Base-by-base conservation (phyloP, 2,797 vertebrate genomes). In the Melanotaenia maccullochi region DNA sequence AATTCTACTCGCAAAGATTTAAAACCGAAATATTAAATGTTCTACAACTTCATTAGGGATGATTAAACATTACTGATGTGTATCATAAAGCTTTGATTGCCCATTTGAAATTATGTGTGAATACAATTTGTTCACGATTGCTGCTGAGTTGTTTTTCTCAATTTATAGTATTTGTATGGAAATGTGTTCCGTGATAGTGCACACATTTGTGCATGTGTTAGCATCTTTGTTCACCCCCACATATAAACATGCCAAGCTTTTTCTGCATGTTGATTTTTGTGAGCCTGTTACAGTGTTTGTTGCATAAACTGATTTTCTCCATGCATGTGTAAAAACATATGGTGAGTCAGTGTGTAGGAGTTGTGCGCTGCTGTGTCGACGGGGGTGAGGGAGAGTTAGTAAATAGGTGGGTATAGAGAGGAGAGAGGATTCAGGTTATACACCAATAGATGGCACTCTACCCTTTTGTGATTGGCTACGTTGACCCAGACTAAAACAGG, bases 371-470 rank as follows among this genome's bases (percentile, higher is more conserved):
- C 82, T 56, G 73, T 71, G 66, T 84, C 67, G 70, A 80, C 71
- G 81, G 86, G 86, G 78, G 81, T 73, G 83, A 82, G 73, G 80
- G 77, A 85, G 76, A 67, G 62, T 71, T 65, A 58, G 71, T 25
- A 54, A 55, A 69, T 36, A 49, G 56, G 54, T 61, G 73, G 77
- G 30, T 76, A 42, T 25, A 71, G 68, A 78, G 68, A 75, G 54
- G 60, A 76, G 61, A 69, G 71, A 83, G 83, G 85, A 89, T 91
- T 80, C 62, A 74, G 87, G 72, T 78, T 88, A 75, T 83, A 73
- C 78, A 88, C 93, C 94, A 93, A 93, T 93, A 95, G 94, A 93
- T 93, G 94, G 94, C 94, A 93, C 93, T 93, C 89, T 94, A 93
- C 91, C 88, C 93, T 94, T 92, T 93, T 82, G 71, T 94, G 90